Base-by-base conservation (phyloP, 2,888 invertebrate species). In the Heteromurus nitidus region DNA sequence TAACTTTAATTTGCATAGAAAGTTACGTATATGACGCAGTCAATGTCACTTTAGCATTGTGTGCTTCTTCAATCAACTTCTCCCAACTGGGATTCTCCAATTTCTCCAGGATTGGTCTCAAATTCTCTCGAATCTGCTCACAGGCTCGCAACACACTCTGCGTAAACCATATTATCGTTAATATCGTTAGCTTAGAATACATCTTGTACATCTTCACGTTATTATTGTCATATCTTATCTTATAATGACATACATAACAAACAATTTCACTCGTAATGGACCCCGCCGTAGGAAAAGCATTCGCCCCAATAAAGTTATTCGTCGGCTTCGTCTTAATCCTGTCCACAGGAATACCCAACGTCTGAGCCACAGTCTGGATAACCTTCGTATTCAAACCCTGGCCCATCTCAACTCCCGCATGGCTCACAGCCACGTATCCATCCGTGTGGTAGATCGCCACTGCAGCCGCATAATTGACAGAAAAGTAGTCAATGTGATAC, bases 401-500 rank as follows among this genome's bases (percentile, higher is more conserved):
- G 2, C 90, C 90, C 86, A 89, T 88, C 86, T 90, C 90, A 36
- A 90, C 88, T 1, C 90, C 90, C 20, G 89, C 90, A 44, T 87
- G 82, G 9, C 26, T 53, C 20, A 70, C 75, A 24, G 79, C 73
- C 2, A 80, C 60, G 20, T 62, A 24, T 11, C 82, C 82, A 65
- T 82, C 82, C 53, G 28, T 22, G 20, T 82, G 82, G 31, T 80
- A 82, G 18, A 82, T 82, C 1, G 79, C 74, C 7, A 82, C 20
- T 1, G 76, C 26, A 2, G 42, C 60, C 1, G 76, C 72, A 13
- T 60, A 3, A 31, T 82, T 65, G 1, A 44, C 26, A 11, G 62
- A 50, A 28, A 90, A 88, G 30, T 91, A 88, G 0, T 89, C 86
- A 1, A 93, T 89, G 0, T 91, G 91, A 90, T 93, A 96, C 86